Evolutionary conservation across 1,140 invertebrate genomes (phyloP), one percentile per base, ranked within the genome.

Genomic region (Zaprionus camerounensis): DNA sequence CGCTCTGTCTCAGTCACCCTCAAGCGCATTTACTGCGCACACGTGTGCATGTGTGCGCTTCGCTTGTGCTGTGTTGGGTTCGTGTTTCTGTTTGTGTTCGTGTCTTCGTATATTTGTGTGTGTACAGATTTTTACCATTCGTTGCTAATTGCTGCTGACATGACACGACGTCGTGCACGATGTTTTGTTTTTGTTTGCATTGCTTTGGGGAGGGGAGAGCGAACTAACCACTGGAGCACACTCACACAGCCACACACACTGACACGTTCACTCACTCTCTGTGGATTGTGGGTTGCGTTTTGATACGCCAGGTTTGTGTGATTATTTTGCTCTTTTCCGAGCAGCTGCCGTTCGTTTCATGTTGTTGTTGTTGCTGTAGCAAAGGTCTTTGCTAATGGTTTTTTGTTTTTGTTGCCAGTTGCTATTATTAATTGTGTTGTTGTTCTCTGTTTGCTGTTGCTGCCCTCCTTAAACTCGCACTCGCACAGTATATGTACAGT

Each of bases 251-350:
- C 59, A 38, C 22, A 77, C 20, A 61, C 15, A 28, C 55, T 13
- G 31, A 3, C 11, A 36, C 44, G 22, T 26, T 62, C 55, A 41
- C 22, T 74, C 64, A 57, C 58, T 22, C 66, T 74, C 51, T 77
- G 65, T 56, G 31, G 36, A 20, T 88, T 90, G 85, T 91, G 85
- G 85, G 85, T 90, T 90, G 85, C 85, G 61, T 90, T 90, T 90
- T 90, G 86, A 90, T 91, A 90, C 86, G 85, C 85, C 82, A 72
- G 82, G 81, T 83, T 63, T 41, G 15, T 72, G 63, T 73, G 73
- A 57, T 69, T 58, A 56, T 59, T 79, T 76, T 90, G 79, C 78
- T 81, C 81, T 81, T 82, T 87, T 88, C 31, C 11, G 34, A 76
- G 58, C 64, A 74, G 78, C 84, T 81, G 85, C 57, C 65, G 51